Evolutionary conservation across 2,113 vertebrate species (phyloP), one percentile per base, ranked within the genome.

Genomic region (Agapornis roseicollis): DNA sequence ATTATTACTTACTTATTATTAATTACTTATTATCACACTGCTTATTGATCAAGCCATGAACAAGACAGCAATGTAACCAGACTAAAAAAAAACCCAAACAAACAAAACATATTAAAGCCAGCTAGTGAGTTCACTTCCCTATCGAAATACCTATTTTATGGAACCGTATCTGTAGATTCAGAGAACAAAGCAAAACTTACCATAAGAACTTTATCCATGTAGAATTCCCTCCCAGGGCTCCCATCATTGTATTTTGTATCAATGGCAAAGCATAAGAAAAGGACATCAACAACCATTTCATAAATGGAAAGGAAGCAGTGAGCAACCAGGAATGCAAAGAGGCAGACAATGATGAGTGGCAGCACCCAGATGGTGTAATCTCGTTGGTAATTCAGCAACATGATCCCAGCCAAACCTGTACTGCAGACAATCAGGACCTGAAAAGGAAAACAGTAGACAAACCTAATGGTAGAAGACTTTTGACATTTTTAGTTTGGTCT

Each of bases 191-290:
- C 33, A 19, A 90, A 90, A 95, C 98, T 98, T 97, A 99, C 99
- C 99, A 99, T 99, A 69, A 99, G 98, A 91, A 99, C 98, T 97
- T 99, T 99, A 97, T 99, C 99, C 99, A 99, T 99, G 97, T 99
- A 99, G 98, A 99, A 99, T 97, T 99, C 99, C 82, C 98, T 98
- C 44, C 99, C 99, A 31, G 98, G 99, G 23, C 99, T 99, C 94
- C 99, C 99, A 82, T 99, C 99, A 80, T 99, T 99, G 97, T 99
- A 99, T 97, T 99, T 99, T 88, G 99, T 99, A 98, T 99, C 99
- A 70, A 99, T 98, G 97, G 99, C 99, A 92, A 99, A 99, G 98
- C 99, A 99, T 87, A 99, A 99, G 98, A 99, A 99, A 42, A 99
- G 98, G 70, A 99, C 99, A 94, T 99, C 99, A 97, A 99, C 99